phyloP scores from a whole-genome alignment of 2,113 vertebrate genomes.

The Ptilorrhoa leucosticta region DNA sequence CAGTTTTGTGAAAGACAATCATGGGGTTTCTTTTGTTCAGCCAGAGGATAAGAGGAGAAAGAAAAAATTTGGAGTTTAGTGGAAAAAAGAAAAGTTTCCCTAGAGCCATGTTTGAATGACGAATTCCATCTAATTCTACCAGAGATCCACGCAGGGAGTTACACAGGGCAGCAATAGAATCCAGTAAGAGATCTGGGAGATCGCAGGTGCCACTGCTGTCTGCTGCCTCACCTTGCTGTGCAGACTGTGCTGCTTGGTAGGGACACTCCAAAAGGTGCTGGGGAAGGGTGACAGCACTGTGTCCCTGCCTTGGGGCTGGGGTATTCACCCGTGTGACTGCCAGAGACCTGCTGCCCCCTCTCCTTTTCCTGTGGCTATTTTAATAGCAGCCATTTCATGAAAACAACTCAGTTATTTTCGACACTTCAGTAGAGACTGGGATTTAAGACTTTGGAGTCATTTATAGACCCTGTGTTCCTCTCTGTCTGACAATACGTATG shows the following conservation, averaged over 20 bases:
- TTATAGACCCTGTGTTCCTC: neutral
- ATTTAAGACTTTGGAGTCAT: neutral
- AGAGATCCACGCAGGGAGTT: neutral
- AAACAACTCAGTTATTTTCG: neutral
- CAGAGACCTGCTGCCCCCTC: neutral
- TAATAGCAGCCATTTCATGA: neutral
- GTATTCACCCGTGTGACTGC: neutral
- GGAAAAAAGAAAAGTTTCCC: neutral
- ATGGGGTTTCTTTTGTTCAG: neutral
- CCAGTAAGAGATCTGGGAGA: neutral
- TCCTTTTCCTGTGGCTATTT: neutral
- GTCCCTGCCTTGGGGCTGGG: neutral
- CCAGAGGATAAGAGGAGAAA: neutral
- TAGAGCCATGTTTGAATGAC: neutral
- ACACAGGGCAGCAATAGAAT: neutral
- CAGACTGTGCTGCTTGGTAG: neutral
- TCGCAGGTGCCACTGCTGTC: neutral
- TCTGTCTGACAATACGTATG: neutral
- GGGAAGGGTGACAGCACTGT: rapidly evolving
- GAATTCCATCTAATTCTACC: neutral
- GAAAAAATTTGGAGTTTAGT: neutral
- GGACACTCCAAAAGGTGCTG: neutral
- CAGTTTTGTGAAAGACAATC: neutral
- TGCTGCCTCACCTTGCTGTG: neutral
- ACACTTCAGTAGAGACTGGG: neutral